Percentiles rank a stretch among this genome's conserved stretches.
Conservation (phyloP, 2,888 invertebrate genomes). For the Parasteatoda lunata region DNA sequence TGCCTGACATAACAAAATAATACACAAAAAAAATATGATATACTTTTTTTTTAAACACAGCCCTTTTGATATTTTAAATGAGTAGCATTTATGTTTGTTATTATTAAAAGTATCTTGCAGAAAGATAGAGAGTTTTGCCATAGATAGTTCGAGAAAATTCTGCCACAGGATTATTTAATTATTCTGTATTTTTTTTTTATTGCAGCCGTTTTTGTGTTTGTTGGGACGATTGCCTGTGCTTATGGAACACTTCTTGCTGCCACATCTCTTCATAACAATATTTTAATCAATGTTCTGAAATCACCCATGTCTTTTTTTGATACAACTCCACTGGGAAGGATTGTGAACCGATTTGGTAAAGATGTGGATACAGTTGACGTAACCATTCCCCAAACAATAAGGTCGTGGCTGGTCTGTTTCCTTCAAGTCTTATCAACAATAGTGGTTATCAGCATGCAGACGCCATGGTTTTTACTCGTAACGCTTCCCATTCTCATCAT, state of each 20-base stretch:
- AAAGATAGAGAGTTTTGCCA: no score
- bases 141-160: no score
- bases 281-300: conserved; percentile 80
- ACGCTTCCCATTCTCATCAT: conserved; percentile 73
- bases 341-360: conserved; percentile 82
- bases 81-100: no score
- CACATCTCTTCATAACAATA: conserved; percentile 79
- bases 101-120: no score
- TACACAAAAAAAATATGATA: no score
- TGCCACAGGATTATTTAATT: no score
- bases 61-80: no score
- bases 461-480: conserved; percentile 73
- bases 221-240: conserved; percentile 70
- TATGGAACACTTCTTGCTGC: conserved; percentile 72
- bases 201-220: conserved; percentile 70
- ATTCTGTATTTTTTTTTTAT: conserved; percentile 71
- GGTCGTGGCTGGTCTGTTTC: conserved; percentile 78
- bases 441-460: conserved; percentile 72
- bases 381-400: conserved; percentile 81
- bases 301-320: conserved; percentile 82
- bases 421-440: conserved; percentile 72
- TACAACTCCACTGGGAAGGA: conserved; percentile 82
- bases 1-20: no score
- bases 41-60: neutral
- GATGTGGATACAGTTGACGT: conserved; percentile 82